Conservation (phyloP, 2,888 invertebrate species). For the Magallana nippona region DNA sequence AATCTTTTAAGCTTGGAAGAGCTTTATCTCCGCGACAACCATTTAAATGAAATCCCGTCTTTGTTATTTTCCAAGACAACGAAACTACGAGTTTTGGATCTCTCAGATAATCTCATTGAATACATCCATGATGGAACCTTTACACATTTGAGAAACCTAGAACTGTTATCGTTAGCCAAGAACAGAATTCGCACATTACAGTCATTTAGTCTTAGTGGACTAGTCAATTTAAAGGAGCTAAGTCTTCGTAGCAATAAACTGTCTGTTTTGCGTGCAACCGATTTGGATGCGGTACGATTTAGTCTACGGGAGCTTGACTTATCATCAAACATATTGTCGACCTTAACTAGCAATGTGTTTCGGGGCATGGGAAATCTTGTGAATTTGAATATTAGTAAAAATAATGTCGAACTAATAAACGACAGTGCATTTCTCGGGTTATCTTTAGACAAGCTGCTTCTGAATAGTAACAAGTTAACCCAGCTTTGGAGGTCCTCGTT, state of each 20-base stretch:
- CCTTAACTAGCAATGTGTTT: conserved; percentile 61
- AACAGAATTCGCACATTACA: conserved; percentile 57
- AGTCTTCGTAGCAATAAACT: conserved; percentile 58
- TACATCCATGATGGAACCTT: conserved; percentile 54
- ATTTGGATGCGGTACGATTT: conserved; percentile 51
- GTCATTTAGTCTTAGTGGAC: conserved; percentile 54
- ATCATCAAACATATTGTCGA: conserved; percentile 56
- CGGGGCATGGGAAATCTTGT: conserved; percentile 56
- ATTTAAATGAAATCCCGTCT: conserved; percentile 54
- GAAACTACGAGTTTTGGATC: conserved; percentile 54
- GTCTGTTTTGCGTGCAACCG: conserved; percentile 46
- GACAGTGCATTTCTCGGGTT: conserved; percentile 61
- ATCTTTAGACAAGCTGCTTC: conserved; percentile 57
- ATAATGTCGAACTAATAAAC: conserved; percentile 59
- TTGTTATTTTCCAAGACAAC: conserved; percentile 55
- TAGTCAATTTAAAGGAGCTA: conserved; percentile 53
- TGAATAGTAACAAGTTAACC: conserved; percentile 62
- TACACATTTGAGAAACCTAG: conserved; percentile 52
- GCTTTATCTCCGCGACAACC: conserved; percentile 56
- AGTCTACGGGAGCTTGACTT: conserved; percentile 55
- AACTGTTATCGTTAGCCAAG: conserved; percentile 50
- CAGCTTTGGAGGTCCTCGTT: conserved; percentile 61
- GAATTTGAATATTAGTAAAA: conserved; percentile 60
- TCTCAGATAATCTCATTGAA: conserved; percentile 59
- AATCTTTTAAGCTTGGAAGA: conserved; percentile 51